Percentiles rank a stretch among this genome's conserved stretches.
Evolutionary conservation across 30 jellyfish, hydroid and myxozoan genomes (phyloP).

Genomic region (Chrysaora quinquecirrha): DNA sequence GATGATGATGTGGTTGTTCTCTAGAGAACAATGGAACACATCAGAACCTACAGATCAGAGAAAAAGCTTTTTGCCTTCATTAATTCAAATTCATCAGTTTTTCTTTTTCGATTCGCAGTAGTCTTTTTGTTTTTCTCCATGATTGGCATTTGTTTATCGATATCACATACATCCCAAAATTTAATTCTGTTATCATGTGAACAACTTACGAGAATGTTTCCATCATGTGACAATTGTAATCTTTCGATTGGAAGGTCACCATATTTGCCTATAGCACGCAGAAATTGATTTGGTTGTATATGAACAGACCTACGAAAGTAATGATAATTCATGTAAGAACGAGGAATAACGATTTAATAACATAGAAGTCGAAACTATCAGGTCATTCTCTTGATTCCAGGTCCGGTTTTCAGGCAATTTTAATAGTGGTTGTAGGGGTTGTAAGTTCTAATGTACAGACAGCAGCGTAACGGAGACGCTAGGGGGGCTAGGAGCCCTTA

Average conservation of each 20-base stretch:
- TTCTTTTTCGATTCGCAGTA: conserved; percentile 51
- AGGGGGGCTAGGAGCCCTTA: too few relatives aligned
- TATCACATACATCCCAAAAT: conserved; percentile 72
- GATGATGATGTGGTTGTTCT: too few relatives aligned
- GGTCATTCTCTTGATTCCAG: too few relatives aligned
- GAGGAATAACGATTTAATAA: too few relatives aligned
- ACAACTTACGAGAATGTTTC: conserved; percentile 68
- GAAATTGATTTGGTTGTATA: conserved; percentile 78
- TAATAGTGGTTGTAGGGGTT: too few relatives aligned
- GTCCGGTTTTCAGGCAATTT: too few relatives aligned
- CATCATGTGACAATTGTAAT: conserved; percentile 57
- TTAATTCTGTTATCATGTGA: conserved; percentile 68
- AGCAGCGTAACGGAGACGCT: too few relatives aligned
- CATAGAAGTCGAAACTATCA: too few relatives aligned
- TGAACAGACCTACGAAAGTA: conserved; percentile 77
- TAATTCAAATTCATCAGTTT: conserved; percentile 26
- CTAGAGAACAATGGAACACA: too few relatives aligned
- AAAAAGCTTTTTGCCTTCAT: conserved; percentile 45
- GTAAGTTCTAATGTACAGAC: too few relatives aligned
- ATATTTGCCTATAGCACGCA: conserved; percentile 79
- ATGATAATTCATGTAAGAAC: too few relatives aligned
- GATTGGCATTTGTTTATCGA: conserved; percentile 44
- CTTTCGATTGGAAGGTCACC: conserved; percentile 79
- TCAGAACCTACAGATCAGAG: conserved; percentile 57
- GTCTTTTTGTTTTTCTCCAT: conserved; percentile 44